phyloP scores from a whole-genome alignment of 2,797 vertebrate species.

The Sciurus vulgaris region DNA sequence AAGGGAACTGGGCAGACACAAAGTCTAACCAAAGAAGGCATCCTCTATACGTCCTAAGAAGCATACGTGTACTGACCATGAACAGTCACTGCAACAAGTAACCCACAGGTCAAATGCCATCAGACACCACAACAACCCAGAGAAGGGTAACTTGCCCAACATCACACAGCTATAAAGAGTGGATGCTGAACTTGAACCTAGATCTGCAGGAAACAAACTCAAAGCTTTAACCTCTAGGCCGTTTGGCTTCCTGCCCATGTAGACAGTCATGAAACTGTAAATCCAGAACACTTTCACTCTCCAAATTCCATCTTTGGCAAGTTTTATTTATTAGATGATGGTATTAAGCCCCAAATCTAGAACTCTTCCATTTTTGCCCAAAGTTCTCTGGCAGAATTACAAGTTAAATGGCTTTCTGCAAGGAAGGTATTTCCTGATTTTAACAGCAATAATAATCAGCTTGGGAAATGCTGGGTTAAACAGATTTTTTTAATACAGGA shows the following conservation, averaged over 20 bases:
- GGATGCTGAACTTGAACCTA: neutral
- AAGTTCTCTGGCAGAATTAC: neutral
- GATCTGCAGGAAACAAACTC: slow-evolving; percentile 9
- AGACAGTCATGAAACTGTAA: neutral
- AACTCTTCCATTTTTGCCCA: neutral
- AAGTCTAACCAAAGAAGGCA: slow-evolving; percentile 25
- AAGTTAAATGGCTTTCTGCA: neutral
- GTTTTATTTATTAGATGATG: neutral
- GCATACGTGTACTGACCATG: neutral
- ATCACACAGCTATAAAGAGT: neutral
- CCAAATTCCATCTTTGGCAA: neutral
- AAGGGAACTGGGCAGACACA: neutral
- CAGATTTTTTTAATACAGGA: neutral
- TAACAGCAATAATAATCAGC: neutral
- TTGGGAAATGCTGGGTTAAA: slow-evolving; percentile 15
- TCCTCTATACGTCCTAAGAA: neutral
- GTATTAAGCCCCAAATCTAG: neutral
- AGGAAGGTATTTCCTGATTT: slow-evolving; percentile 43
- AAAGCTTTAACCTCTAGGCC: neutral
- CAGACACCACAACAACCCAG: neutral
- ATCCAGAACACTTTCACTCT: neutral
- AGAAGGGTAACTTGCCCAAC: neutral
- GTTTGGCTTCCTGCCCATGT: neutral
- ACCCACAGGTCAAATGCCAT: neutral
- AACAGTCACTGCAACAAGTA: neutral